Evolutionary conservation across 2,113 vertebrate species (phyloP).

Genomic region (Campylomormyrus numenius): DNA sequence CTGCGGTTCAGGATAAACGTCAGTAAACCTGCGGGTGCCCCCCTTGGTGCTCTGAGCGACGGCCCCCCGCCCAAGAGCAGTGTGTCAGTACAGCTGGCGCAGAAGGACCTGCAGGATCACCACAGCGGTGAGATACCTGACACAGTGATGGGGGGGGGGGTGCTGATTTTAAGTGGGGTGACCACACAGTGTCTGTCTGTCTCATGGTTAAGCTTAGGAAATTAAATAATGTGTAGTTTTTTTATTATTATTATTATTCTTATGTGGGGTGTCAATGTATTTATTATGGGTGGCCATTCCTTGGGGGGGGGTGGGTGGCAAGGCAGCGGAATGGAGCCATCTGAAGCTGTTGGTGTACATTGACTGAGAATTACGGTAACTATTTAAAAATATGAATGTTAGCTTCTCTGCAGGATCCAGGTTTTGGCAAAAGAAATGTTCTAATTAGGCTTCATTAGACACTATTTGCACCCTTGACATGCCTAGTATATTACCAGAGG

Average conservation of each 20-base stretch:
- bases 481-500: not conserved
- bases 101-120: constrained; percentile 59
- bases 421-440: not conserved
- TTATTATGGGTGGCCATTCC: not conserved
- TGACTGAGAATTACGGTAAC: not conserved
- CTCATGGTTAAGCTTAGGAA: not conserved
- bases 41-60: constrained; percentile 52
- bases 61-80: constrained; percentile 43
- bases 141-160: too few relatives aligned
- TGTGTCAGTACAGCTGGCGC: constrained; percentile 39
- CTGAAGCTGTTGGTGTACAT: not conserved
- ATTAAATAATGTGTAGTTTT: not conserved
- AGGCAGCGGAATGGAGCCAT: not conserved
- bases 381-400: not conserved
- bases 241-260: not conserved
- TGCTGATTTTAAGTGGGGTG: not conserved
- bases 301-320: too few relatives aligned
- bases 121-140: constrained; percentile 47
- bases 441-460: not conserved
- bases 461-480: too few relatives aligned
- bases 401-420: not conserved
- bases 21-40: constrained; percentile 43
- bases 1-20: constrained; percentile 58
- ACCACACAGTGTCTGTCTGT: not conserved
- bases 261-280: not conserved